Evolutionary conservation across 2,113 vertebrate genomes (phyloP), one percentile per base, ranked within the genome.

Genomic region (Tachysurus fulvidraco): DNA sequence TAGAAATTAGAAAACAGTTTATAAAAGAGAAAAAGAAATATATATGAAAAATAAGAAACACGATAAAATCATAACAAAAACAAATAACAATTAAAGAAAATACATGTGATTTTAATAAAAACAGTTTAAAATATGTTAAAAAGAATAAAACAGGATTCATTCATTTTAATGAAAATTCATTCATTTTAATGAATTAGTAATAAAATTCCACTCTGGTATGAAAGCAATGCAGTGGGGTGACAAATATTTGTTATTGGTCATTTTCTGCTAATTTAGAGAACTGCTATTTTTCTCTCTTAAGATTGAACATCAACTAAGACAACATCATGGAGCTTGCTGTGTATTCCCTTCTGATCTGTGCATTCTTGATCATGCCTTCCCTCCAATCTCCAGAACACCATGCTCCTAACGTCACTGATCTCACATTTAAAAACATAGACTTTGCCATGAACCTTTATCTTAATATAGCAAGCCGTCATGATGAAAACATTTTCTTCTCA

Each of bases 391-490:
- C 89, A 44, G 77, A 55, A 67, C 52, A 16, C 71, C 84, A 54
- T 11, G 60, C 50, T 41, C 82, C 89, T 64, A 92, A 93, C 73
- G 89, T 94, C 62, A 86, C 92, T 30, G 92, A 96, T 86, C 95
- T 98, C n/a, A 94, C 96, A 13, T 91, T 94, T 84, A 95, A 93
- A 87, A 97, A 95, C 79, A 93, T 93, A 54, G 95, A 96, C 91
- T 97, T 98, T 88, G 97, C 97, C 62, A 97, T 98, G 93, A 95
- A 96, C 81, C 94, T 98, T 41, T 98, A 98, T 90, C 93, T 95
- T 80, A 96, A 93, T 94, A 95, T 98, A 88, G 95, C 97, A 41
- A 87, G 91, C 90, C 94, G 91, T 76, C 94, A 98, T 0, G 97
- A 98, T 17, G 89, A 95, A 67, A 99, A 98, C 59, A 93, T 98